phyloP scores from a whole-genome alignment of 2,888 invertebrate genomes.

The Zele albiditarsus region DNA sequence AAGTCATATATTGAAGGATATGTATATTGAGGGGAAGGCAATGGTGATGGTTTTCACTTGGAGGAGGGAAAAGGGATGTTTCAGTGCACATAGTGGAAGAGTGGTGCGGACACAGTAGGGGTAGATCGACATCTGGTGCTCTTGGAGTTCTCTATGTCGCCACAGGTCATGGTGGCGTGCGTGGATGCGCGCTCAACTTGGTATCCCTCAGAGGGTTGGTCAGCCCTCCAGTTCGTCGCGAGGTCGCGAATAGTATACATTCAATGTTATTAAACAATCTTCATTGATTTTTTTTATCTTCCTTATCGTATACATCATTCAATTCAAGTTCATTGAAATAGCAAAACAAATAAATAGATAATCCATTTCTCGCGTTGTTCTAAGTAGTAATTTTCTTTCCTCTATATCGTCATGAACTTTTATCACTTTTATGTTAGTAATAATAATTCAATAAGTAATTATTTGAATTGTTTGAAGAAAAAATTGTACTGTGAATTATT shows the following conservation, averaged over 20 bases:
- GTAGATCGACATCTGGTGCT: constrained; percentile 36
- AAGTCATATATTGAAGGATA: constrained; percentile 6
- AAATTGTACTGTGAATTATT: neutral
- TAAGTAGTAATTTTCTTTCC: neutral
- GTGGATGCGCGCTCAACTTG: constrained; percentile 10
- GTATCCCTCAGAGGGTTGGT: constrained; percentile 58
- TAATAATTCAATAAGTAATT: constrained; percentile 1
- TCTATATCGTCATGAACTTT: constrained; percentile 18
- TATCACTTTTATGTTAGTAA: neutral
- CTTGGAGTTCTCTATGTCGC: constrained; percentile 35
- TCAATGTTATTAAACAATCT: constrained; percentile 49
- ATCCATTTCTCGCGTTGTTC: constrained; percentile 1
- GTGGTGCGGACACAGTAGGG: neutral
- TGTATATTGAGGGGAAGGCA: neutral
- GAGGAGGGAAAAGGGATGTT: constrained; percentile 5
- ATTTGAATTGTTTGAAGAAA: neutral
- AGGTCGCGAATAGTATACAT: constrained; percentile 66
- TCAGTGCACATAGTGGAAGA: neutral
- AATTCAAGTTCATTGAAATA: neutral
- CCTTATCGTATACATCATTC: neutral
- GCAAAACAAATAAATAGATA: no score
- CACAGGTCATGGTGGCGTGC: constrained; percentile 44
- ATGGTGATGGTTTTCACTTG: no score
- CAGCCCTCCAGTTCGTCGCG: constrained; percentile 71
- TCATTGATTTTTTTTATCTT: constrained; percentile 35